A percentile compares a stretch with the other conserved stretches of the same genome.
These are phyloP conservation scores for Cerastoderma edule DNA, from an alignment of 2,888 invertebrate species.

Conservation along the genomic window DNA sequence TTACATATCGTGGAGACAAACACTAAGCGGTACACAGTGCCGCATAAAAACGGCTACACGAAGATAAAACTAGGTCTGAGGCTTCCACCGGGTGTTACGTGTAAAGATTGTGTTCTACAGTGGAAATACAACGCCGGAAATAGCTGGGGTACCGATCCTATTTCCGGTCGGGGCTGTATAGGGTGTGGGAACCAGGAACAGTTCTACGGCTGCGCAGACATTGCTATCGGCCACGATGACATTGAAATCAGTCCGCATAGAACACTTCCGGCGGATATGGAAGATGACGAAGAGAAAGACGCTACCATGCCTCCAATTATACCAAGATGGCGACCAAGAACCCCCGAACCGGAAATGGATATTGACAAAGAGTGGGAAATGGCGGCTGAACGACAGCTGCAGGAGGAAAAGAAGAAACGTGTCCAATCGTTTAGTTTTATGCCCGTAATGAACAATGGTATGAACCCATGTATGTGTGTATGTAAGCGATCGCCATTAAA, in stretches of 20 bases:
- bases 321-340: slow-evolving; percentile 34
- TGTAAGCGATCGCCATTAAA: slow-evolving; percentile 56
- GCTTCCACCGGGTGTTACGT: slow-evolving; percentile 67
- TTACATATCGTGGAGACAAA: slow-evolving; percentile 60
- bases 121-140: slow-evolving; percentile 79
- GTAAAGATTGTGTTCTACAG: slow-evolving; percentile 74
- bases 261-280: slow-evolving; percentile 54
- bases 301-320: slow-evolving; percentile 23
- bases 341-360: background rate
- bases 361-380: slow-evolving; percentile 27
- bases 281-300: slow-evolving; percentile 37
- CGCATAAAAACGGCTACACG: slow-evolving; percentile 56
- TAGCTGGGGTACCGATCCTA: slow-evolving; percentile 73
- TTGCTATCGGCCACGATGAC: slow-evolving; percentile 74
- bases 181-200: slow-evolving; percentile 78
- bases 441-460: slow-evolving; percentile 54
- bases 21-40: slow-evolving; percentile 59
- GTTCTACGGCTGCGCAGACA: slow-evolving; percentile 78
- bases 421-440: slow-evolving; percentile 50
- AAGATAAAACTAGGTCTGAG: slow-evolving; percentile 62
- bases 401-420: slow-evolving; percentile 8
- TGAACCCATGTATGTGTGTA: slow-evolving; percentile 61
- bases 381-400: slow-evolving; percentile 34
- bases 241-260: slow-evolving; percentile 52
- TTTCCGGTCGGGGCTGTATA: slow-evolving; percentile 64